Evolutionary conservation across 2,113 vertebrate genomes (phyloP).

Genomic region (Lasiurus cinereus): DNA sequence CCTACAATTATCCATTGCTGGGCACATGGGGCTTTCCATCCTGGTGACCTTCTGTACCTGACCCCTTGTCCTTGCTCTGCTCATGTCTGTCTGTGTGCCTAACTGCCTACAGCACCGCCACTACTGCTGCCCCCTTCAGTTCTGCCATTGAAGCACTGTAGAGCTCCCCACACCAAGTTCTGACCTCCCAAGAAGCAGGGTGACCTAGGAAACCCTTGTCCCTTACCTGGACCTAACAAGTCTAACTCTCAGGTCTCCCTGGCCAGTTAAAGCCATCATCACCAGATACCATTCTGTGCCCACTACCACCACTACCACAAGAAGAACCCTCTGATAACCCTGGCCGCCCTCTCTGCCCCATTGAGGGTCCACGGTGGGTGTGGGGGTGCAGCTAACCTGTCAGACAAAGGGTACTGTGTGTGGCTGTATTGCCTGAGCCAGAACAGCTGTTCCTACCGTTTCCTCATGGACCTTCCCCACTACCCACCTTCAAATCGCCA

Average conservation of each 20-base stretch:
- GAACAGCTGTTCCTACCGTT: slow-evolving; percentile 28
- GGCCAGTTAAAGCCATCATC: not conserved
- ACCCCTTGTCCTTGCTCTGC: no score
- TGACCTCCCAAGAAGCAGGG: not conserved
- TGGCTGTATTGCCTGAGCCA: slow-evolving; percentile 90
- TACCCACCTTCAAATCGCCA: slow-evolving; percentile 89
- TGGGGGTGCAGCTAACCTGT: slow-evolving; percentile 89
- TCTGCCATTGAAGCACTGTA: not conserved
- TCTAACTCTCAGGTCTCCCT: not conserved
- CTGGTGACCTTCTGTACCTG: no score
- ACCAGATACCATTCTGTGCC: not conserved
- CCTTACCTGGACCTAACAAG: not conserved
- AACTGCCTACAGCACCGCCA: not conserved
- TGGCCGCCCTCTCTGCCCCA: not conserved
- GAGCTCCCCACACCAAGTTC: not conserved
- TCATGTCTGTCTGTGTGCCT: no score
- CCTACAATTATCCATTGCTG: no score
- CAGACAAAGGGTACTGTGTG: slow-evolving; percentile 90
- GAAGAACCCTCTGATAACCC: not conserved
- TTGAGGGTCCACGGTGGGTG: slow-evolving; percentile 89
- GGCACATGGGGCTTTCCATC: no score
- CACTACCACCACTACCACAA: not conserved
- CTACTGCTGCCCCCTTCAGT: not conserved
- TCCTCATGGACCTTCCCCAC: slow-evolving; percentile 90
- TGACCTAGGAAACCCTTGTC: not conserved